Evolutionary conservation across 2,797 vertebrate genomes (phyloP).

Genomic region (Trichosurus vulpecula): DNA sequence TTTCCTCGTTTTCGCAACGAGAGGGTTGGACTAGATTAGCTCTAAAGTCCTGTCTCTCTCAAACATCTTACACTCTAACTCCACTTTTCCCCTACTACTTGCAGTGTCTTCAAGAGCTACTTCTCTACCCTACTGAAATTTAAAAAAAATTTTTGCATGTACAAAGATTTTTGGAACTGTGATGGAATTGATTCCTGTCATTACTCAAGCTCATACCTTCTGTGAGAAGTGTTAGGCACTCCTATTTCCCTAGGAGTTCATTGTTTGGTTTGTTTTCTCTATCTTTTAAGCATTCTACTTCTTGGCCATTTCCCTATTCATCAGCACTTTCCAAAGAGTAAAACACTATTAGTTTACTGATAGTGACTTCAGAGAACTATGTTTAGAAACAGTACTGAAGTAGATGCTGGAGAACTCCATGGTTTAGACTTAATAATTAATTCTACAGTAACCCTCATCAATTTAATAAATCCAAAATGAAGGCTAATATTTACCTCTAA

Average conservation of each 20-base stretch:
- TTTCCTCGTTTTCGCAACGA: background rate
- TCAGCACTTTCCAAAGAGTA: background rate
- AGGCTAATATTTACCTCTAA: slow-evolving; percentile 87
- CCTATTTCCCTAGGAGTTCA: slow-evolving; percentile 21
- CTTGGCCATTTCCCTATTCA: background rate
- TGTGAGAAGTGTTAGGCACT: background rate
- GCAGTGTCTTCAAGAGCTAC: background rate
- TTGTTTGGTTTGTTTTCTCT: slow-evolving; percentile 21
- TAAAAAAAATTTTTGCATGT: background rate
- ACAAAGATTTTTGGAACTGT: background rate
- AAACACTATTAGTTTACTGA: background rate
- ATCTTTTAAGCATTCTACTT: slow-evolving; percentile 16
- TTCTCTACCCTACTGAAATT: background rate
- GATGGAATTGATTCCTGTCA: background rate
- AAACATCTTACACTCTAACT: background rate
- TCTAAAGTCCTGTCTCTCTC: background rate
- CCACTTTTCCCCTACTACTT: background rate
- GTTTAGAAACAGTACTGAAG: background rate
- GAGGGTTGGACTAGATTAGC: background rate
- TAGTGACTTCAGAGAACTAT: background rate
- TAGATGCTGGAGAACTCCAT: background rate
- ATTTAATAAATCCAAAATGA: slow-evolving; percentile 14
- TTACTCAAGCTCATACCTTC: background rate
- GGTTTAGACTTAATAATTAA: background rate
- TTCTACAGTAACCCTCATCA: background rate